Evolutionary conservation across 2,113 vertebrate species (phyloP).

Genomic region (Mungos mungo): DNA sequence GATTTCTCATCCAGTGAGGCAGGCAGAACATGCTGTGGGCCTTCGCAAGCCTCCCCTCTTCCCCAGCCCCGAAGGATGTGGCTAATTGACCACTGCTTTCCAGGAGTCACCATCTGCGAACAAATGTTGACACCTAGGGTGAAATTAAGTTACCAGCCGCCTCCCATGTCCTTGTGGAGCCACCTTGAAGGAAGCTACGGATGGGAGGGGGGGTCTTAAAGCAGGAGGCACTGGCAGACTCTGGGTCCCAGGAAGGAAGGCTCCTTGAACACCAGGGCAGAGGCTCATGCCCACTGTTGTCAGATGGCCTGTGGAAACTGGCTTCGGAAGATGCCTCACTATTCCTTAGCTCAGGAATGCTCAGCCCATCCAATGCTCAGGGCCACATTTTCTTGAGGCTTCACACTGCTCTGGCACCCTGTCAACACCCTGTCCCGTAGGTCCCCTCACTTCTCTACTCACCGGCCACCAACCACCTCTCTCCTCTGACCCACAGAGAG

Average conservation of each 20-base stretch:
- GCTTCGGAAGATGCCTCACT: neutral
- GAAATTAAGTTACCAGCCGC: neutral
- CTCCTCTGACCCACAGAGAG: neutral
- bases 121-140: neutral
- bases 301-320: neutral
- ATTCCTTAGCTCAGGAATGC: rapidly evolving
- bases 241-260: neutral
- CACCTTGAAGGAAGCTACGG: neutral
- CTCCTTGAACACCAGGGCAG: rapidly evolving
- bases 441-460: neutral
- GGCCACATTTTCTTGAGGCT: neutral
- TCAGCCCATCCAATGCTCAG: neutral
- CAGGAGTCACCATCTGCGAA: neutral
- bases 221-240: neutral
- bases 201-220: neutral
- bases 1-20: neutral
- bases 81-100: neutral
- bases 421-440: neutral
- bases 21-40: rapidly evolving
- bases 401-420: neutral
- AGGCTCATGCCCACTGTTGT: rapidly evolving
- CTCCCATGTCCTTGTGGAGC: neutral
- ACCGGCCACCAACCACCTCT: neutral
- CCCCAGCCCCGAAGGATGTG: neutral
- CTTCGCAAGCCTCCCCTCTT: neutral